A percentile compares a stretch with the other conserved stretches of the same genome.
Conservation (phyloP, 1,140 invertebrate species). For the Philotrypesis tridentata region DNA sequence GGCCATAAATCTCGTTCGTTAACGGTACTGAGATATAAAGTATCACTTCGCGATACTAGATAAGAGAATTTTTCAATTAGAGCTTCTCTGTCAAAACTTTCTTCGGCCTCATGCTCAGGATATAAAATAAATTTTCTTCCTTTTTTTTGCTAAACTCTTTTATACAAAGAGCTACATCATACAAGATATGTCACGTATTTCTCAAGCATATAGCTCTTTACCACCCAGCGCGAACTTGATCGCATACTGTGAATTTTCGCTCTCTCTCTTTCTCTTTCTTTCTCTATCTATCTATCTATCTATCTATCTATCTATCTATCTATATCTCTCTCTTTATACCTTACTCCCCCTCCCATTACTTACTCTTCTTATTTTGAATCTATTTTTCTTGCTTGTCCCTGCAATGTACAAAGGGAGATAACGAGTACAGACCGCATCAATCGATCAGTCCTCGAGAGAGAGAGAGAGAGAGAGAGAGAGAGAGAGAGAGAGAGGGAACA, state of each 20-base stretch:
- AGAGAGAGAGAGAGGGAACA: too few relatives aligned
- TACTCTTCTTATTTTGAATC: too few relatives aligned
- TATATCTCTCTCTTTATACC: background rate
- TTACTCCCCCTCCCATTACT: too few relatives aligned
- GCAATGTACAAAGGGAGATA: background rate
- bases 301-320: background rate
- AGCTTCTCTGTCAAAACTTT: too few relatives aligned
- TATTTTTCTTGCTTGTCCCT: too few relatives aligned
- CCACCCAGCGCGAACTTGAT: background rate
- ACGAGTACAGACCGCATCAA: slow-evolving; percentile 13
- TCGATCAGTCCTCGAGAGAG: slow-evolving; percentile 41
- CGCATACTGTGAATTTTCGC: background rate
- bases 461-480: too few relatives aligned
- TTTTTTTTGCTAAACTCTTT: too few relatives aligned
- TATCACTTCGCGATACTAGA: background rate
- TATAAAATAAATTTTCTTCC: too few relatives aligned
- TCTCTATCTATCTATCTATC: background rate
- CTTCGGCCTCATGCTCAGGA: too few relatives aligned
- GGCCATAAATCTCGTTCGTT: background rate
- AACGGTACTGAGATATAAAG: background rate
- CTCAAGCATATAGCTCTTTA: too few relatives aligned
- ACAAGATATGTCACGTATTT: background rate
- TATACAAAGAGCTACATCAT: too few relatives aligned
- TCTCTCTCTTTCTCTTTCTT: background rate
- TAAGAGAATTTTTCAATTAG: too few relatives aligned